These are phyloP conservation scores for Ceratitis capitata DNA, from an alignment of 1,140 invertebrate species.

Conservation along the genomic window DNA sequence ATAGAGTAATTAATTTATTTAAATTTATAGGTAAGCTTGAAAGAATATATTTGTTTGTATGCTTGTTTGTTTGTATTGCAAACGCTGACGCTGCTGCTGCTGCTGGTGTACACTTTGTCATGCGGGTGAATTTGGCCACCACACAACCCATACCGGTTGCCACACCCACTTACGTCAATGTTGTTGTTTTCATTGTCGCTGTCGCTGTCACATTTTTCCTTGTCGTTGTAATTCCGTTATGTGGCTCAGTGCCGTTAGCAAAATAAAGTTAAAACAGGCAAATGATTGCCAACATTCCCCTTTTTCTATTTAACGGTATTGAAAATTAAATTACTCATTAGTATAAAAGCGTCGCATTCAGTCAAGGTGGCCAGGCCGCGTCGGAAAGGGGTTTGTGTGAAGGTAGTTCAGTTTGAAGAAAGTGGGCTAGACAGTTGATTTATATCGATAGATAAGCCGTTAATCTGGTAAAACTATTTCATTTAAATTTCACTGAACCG, in stretches of 20 bases:
- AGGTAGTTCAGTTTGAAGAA: not conserved
- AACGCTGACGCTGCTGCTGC: no score
- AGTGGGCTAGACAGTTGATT: not conserved
- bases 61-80: not conserved
- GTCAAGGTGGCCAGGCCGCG: not conserved
- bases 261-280: not conserved
- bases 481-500: no score
- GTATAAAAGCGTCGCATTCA: not conserved
- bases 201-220: not conserved
- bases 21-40: not conserved
- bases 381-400: not conserved
- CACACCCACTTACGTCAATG: conserved; percentile 7
- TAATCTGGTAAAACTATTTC: no score
- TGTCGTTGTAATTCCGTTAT: not conserved
- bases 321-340: conserved; percentile 16
- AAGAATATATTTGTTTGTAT: not conserved
- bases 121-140: conserved; percentile 18
- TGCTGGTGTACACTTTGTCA: conserved; percentile 12
- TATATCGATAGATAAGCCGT: no score
- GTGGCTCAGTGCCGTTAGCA: not conserved
- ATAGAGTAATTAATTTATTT: conserved; percentile 35
- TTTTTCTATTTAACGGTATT: not conserved
- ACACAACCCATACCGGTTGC: conserved; percentile 24
- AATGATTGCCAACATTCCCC: conserved; percentile 1
- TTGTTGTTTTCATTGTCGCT: not conserved